These are phyloP conservation scores for Eretmocerus hayati DNA, from an alignment of 2,888 invertebrate species.

Conservation along the genomic window DNA sequence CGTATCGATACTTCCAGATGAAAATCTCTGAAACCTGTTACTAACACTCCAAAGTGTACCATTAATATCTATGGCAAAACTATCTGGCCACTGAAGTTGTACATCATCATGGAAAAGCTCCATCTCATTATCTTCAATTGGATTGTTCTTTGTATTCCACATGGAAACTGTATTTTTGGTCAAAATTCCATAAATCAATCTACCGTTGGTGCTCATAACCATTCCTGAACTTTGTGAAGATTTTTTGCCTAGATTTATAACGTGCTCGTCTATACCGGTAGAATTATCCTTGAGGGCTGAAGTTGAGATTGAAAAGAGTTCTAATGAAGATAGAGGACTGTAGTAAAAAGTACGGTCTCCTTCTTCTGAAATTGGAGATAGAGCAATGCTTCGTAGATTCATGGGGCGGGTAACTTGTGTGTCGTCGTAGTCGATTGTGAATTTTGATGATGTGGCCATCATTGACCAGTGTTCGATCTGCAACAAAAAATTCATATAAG, in stretches of 20 bases:
- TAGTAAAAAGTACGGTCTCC: slow-evolving; percentile 52
- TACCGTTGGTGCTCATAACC: slow-evolving; percentile 65
- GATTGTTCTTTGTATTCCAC: slow-evolving; percentile 45
- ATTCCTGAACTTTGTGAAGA: slow-evolving; percentile 66
- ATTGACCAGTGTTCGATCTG: too few species aligned
- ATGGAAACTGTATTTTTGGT: slow-evolving; percentile 60
- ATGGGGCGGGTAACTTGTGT: slow-evolving; percentile 54
- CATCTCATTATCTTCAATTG: slow-evolving; percentile 52
- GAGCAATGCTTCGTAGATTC: slow-evolving; percentile 64
- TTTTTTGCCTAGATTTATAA: slow-evolving; percentile 57
- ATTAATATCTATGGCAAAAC: slow-evolving; percentile 60
- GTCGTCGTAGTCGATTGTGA: slow-evolving; percentile 55
- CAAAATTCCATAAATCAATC: slow-evolving; percentile 62
- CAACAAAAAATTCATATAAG: too few species aligned
- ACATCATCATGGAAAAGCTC: slow-evolving; percentile 61
- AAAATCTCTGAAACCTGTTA: slow-evolving; percentile 62
- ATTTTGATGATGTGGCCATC: slow-evolving; percentile 54
- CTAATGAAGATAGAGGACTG: slow-evolving; percentile 60
- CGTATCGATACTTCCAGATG: slow-evolving; percentile 52
- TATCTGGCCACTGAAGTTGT: slow-evolving; percentile 67
- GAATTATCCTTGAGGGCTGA: slow-evolving; percentile 54
- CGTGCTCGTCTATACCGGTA: slow-evolving; percentile 43
- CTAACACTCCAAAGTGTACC: slow-evolving; percentile 62
- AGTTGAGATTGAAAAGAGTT: slow-evolving; percentile 59
- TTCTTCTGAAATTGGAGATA: slow-evolving; percentile 51